These are phyloP conservation scores for Periphyllus acericola DNA, from an alignment of 2,888 invertebrate genomes.

Conservation along the genomic window DNA sequence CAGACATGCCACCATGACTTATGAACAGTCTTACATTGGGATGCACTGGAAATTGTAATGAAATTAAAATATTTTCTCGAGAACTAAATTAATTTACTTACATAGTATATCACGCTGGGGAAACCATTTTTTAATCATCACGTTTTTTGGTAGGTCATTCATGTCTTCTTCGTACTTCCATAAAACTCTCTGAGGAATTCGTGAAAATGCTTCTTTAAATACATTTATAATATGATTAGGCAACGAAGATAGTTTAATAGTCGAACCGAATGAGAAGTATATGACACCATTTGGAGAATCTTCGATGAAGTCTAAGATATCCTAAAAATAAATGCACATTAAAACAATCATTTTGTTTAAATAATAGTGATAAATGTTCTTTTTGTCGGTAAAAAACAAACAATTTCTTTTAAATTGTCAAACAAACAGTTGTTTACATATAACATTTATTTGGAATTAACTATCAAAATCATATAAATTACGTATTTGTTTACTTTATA, in stretches of 20 bases:
- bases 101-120: constrained; percentile 8
- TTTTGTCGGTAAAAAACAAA: too few relatives aligned
- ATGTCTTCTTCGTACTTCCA: constrained; percentile 17
- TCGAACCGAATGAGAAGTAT: constrained; percentile 3
- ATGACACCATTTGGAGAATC: constrained; percentile 5
- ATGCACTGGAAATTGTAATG: too few relatives aligned
- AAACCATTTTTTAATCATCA: constrained; percentile 14
- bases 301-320: constrained; percentile 20
- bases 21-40: too few relatives aligned
- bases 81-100: background rate
- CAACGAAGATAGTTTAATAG: background rate
- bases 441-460: too few relatives aligned
- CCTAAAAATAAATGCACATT: background rate
- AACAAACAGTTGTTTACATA: too few relatives aligned
- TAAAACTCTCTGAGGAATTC: constrained; percentile 6
- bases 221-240: background rate
- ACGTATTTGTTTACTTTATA: too few relatives aligned
- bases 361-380: too few relatives aligned
- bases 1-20: too few relatives aligned
- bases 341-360: too few relatives aligned
- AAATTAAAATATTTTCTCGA: too few relatives aligned
- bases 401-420: too few relatives aligned
- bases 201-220: constrained; percentile 23
- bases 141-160: background rate
- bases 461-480: too few relatives aligned